Percentiles rank a stretch among this genome's conserved stretches.
Evolutionary conservation across 2,113 vertebrate genomes (phyloP).

Genomic region (Fregetta grallaria): DNA sequence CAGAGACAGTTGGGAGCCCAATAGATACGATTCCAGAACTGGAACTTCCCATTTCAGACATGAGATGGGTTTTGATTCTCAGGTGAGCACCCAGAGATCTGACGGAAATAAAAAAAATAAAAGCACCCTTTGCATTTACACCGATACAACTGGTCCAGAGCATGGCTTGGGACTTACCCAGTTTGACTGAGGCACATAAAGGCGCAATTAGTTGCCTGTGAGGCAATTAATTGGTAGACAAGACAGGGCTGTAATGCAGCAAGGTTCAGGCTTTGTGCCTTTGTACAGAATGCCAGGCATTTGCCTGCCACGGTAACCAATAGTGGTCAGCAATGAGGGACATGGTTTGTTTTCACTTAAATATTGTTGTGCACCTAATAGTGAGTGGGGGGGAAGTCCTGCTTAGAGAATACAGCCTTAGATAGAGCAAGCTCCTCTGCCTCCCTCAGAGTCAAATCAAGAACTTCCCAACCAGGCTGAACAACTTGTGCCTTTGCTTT

Average conservation of each 20-base stretch:
- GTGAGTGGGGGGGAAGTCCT: neutral
- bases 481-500: neutral
- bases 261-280: neutral
- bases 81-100: neutral
- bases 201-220: neutral
- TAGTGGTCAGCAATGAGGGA: neutral
- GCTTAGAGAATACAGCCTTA: neutral
- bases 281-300: neutral
- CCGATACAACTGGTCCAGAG: neutral
- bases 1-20: neutral
- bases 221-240: neutral
- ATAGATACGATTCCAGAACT: neutral
- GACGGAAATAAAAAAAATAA: neutral
- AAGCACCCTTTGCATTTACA: neutral
- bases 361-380: neutral
- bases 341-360: neutral
- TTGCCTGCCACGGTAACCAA: accelerated
- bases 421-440: neutral
- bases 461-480: neutral
- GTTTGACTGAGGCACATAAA: neutral
- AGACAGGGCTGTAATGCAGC: neutral
- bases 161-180: neutral
- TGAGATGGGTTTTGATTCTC: neutral
- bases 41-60: neutral
- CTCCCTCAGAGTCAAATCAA: neutral